Conservation (phyloP, 2,113 vertebrate genomes). For the Cisticola juncidis region DNA sequence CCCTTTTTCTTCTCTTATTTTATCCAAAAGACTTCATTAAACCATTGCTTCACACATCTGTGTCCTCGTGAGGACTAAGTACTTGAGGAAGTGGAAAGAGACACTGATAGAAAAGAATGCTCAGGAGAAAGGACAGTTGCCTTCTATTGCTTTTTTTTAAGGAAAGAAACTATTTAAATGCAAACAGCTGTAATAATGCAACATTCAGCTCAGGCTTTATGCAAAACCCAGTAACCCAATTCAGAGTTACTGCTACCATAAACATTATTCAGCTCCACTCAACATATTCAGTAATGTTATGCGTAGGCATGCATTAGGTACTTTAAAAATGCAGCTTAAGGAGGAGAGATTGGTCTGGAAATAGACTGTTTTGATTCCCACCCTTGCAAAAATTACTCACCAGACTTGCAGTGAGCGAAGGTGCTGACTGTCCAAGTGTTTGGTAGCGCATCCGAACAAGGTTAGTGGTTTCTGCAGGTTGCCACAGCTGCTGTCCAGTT, state of each 20-base stretch:
- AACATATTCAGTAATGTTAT: background rate
- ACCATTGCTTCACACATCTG: background rate
- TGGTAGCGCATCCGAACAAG: slow-evolving; percentile 90
- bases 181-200: background rate
- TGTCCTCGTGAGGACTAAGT: background rate
- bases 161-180: background rate
- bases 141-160: background rate
- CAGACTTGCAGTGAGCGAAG: slow-evolving; percentile 86
- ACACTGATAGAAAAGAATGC: background rate
- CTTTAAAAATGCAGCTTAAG: background rate
- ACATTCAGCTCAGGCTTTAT: background rate
- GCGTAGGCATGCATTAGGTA: background rate
- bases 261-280: background rate
- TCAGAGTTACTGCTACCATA: background rate
- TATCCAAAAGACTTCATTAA: background rate
- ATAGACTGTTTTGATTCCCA: background rate
- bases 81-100: background rate
- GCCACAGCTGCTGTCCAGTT: slow-evolving; percentile 75
- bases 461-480: slow-evolving; percentile 82
- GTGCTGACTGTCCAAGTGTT: slow-evolving; percentile 90
- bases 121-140: background rate
- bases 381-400: slow-evolving; percentile 73
- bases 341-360: background rate
- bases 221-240: background rate
- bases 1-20: background rate